Base-by-base conservation (phyloP, 2,888 invertebrate species). In the Diarsia dahlii region DNA sequence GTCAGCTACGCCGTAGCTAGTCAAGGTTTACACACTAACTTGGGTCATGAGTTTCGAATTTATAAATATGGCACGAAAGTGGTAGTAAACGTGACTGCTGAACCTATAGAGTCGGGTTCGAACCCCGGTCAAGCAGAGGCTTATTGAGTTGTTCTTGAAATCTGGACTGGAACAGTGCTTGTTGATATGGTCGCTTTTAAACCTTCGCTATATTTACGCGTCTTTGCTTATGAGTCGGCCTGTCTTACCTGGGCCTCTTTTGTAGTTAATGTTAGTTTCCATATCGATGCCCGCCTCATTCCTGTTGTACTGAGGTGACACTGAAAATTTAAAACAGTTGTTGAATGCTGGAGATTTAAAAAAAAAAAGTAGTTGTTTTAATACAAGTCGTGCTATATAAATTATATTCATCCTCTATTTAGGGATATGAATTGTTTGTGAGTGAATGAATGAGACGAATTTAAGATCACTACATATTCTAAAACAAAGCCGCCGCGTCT, bases 201-300 rank as follows among this genome's bases (percentile, higher is more conserved):
- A 20, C 0, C 18, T 56, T 45, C 12, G 2, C 18, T 39, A 39
- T 39, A 39, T 39, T 39, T 39, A 39, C 6, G 8, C 39, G 39
- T 39, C 39, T 39, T 39, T 6, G 39, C 39, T 39, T 39, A 39
- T 39, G 8, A 69, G 48, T 71, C n/a, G n/a, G n/a, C n/a, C 12
- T 64, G 62, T 45, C 72, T 81, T 64, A 84, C 85, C 46, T 63
- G 68, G 69, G 13, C 46, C 66, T 54, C 54, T 50, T 50, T 20
- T 20, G 46, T 50, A 66, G 20, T 74, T 71, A 4, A 83, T 78
- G 34, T 85, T 85, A 1, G 83, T 85, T 74, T 76, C 75, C 0
- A 28, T 76, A 58, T 82, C 67, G 60, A 34, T 46, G 3, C 12
- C 18, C 9, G 52, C 1, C 12, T 28, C 18, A 1, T 50, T 18